Evolutionary conservation across 1,140 invertebrate genomes (phyloP), one percentile per base, ranked within the genome.

Genomic region (Neodiprion lecontei): DNA sequence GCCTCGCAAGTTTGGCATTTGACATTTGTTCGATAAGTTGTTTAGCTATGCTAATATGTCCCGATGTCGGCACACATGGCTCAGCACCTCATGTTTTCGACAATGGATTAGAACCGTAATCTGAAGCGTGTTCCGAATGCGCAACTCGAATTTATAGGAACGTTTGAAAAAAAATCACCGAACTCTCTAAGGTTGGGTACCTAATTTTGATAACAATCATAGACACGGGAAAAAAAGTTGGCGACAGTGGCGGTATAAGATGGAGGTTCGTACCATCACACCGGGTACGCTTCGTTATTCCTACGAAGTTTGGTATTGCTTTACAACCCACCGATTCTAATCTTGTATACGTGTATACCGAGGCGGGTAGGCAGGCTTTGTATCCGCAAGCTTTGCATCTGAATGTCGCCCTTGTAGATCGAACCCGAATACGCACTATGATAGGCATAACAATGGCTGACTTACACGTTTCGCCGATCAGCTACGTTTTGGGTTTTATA

Each of bases 341-440:
- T 69, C 68, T 40, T 9, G n/a, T n/a, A 69, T 28, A 28, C 68
- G 68, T 14, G 61, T 14, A 17, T 12, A 28, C 68, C 68, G 9
- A 28, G 14, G 28, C 28, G 68, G 14, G 23, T 69, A 12, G n/a
- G 28, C 28, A 40, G 12, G 23, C 68, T 17, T 14, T 28, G 12
- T 12, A 40, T 69, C 68, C 68, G 14, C 28, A 71, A 49, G 47
- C 48, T 71, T 71, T 71, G 70, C 70, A 71, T 71, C 9, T 71
- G 70, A 71, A 71, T 71, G 48, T 7, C 23, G 14, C 70, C 70
- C 47, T 71, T 71, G 28, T 71, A 71, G 70, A 48, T 71, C 70
- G 48, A 48, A 14, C 28, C 3, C 21, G 48, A 50, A 71, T 48
- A 12, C 53, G 11, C 53, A 17, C 11, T 61, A 61, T 61, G 53